Base-by-base conservation (phyloP, 2,797 vertebrate species). In the Phalanger gymnotis region DNA sequence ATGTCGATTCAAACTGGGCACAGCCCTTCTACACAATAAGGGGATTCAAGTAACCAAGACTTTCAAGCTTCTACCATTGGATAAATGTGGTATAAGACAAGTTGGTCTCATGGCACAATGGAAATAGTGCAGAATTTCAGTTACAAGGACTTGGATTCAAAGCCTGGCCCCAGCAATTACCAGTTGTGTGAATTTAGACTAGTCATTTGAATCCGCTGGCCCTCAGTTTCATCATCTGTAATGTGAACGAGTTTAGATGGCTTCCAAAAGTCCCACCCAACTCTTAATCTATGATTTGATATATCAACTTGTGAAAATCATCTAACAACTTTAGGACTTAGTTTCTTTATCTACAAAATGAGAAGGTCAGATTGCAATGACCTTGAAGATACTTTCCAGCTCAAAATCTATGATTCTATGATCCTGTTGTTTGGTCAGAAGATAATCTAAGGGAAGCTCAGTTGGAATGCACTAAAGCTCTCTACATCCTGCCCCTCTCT, bases 41-140 rank as follows among this genome's bases (percentile, higher is more conserved):
- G 61, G 90, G 34, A 93, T 0, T 89, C 89, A 95, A 89, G 54
- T 91, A 87, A 90, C 94, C 55, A 58, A 92, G 92, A 90, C 14
- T 31, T 55, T 30, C 87, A 4, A 91, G 47, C 5, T 95, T 93
- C 91, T 97, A 47, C 51, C 51, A 95, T 52, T 96, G 40, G 56
- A 14, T 27, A 16, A 90, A 3, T 53, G 10, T 47, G 91, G 10
- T 54, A 9, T 25, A 57, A 87, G 53, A 94, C 57, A 96, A 0
- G 2, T 9, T 13, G 90, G 52, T 52, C 30, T 58, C 31, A 95
- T 57, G 28, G 0, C 53, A 58, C 28, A 95, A 47, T 25, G 91
- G 47, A 96, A 96, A 95, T 47, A 95, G 47, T 28, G 40, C 1
- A 95, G 57, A 34, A 47, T 53, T 92, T 95, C 51, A 30, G 90